A percentile compares a stretch with the other conserved stretches of the same genome.
Evolutionary conservation across 1,140 invertebrate species (phyloP).

Genomic region (Drosophila lini): DNA sequence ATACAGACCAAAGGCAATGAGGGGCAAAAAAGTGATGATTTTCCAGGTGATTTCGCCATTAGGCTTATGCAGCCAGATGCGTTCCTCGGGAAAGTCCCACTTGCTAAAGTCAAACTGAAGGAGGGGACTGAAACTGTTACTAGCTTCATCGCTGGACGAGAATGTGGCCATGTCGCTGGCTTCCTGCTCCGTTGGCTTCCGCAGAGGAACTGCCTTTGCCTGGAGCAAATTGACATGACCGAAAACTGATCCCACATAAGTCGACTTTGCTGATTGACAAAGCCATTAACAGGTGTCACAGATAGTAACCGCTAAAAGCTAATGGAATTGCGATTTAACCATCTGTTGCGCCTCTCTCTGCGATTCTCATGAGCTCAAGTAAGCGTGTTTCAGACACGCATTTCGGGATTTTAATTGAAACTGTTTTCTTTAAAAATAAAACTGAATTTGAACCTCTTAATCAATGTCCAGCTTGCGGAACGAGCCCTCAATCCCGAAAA

Average conservation of each 20-base stretch:
- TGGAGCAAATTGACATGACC: slow-evolving; percentile 59
- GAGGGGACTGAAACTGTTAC: neutral
- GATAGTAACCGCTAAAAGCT: slow-evolving; percentile 68
- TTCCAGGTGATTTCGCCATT: slow-evolving; percentile 87
- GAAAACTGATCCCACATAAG: slow-evolving; percentile 53
- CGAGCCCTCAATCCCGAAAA: slow-evolving; percentile 87
- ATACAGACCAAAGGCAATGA: slow-evolving; percentile 89
- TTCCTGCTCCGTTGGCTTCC: slow-evolving; percentile 13
- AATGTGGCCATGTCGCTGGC: slow-evolving; percentile 39
- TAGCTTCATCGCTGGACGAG: slow-evolving; percentile 34
- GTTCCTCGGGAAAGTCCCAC: slow-evolving; percentile 76
- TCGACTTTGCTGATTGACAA: slow-evolving; percentile 72
- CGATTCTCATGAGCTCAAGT: slow-evolving; percentile 6
- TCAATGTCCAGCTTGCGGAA: slow-evolving; percentile 85
- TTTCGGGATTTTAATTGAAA: slow-evolving; percentile 18
- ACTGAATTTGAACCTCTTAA: slow-evolving; percentile 41
- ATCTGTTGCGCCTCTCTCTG: slow-evolving; percentile 26
- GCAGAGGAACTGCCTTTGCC: slow-evolving; percentile 35
- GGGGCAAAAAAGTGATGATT: slow-evolving; percentile 86
- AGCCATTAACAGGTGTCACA: slow-evolving; percentile 69
- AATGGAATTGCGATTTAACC: slow-evolving; percentile 18
- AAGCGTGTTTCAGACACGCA: neutral
- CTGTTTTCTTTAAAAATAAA: neutral
- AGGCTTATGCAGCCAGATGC: slow-evolving; percentile 87
- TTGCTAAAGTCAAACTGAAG: slow-evolving; percentile 74